Evolutionary conservation across 2,888 invertebrate species (phyloP).

Genomic region (Pheosia tremula): DNA sequence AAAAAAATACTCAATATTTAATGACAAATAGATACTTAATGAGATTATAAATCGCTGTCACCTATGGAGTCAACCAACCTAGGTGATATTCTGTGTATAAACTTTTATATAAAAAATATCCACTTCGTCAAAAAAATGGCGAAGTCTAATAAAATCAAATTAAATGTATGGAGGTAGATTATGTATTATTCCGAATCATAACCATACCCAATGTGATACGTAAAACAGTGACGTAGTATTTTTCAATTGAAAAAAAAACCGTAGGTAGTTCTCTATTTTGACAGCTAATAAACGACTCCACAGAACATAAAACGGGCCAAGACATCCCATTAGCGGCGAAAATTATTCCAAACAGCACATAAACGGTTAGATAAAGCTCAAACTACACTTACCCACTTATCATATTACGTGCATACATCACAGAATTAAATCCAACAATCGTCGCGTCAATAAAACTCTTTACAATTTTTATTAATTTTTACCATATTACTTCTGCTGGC

Average conservation of each 20-base stretch:
- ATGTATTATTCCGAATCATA: no score
- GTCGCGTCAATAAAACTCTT: slow-evolving; percentile 25
- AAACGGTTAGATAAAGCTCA: slow-evolving; percentile 30
- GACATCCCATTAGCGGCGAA: slow-evolving; percentile 29
- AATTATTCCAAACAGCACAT: slow-evolving; percentile 28
- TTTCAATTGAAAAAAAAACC: slow-evolving; percentile 7
- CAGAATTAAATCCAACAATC: slow-evolving; percentile 28
- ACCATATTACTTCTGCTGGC: slow-evolving; percentile 17
- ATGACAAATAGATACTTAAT: no score
- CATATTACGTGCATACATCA: slow-evolving; percentile 32
- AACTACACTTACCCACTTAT: slow-evolving; percentile 32
- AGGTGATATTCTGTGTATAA: no score
- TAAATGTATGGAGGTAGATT: no score
- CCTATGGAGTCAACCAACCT: no score
- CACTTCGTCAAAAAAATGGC: no score
- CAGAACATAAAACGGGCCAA: slow-evolving; percentile 20
- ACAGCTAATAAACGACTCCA: slow-evolving; percentile 21
- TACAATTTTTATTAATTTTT: slow-evolving; percentile 19
- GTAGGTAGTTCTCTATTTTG: slow-evolving; percentile 15
- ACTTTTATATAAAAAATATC: no score
- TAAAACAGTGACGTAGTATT: no score
- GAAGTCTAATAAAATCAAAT: no score
- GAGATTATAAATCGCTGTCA: no score
- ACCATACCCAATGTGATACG: no score
- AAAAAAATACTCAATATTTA: background rate